Conservation (phyloP, 2,113 vertebrate species). For the Calidris pygmaea region DNA sequence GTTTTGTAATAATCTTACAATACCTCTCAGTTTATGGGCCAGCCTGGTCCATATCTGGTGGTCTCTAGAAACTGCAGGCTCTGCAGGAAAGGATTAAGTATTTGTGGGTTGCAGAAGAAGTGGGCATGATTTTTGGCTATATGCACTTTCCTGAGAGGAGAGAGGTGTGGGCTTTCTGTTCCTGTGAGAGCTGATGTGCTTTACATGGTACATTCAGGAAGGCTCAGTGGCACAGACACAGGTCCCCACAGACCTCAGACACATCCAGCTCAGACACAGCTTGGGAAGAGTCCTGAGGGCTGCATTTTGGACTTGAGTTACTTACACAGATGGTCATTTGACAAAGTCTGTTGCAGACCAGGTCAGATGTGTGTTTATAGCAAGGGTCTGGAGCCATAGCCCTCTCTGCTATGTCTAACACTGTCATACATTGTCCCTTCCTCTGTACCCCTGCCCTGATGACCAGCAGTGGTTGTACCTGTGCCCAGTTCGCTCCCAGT, state of each 20-base stretch:
- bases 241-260: background rate
- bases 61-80: background rate
- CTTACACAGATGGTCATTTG: accelerated
- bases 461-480: background rate
- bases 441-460: too few species aligned
- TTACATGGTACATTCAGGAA: background rate
- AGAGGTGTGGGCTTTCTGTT: background rate
- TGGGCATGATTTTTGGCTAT: background rate
- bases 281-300: background rate
- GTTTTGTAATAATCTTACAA: background rate
- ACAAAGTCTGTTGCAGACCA: background rate
- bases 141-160: background rate
- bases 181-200: background rate
- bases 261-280: background rate
- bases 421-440: background rate
- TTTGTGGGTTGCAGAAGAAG: background rate
- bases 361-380: background rate
- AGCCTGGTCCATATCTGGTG: background rate
- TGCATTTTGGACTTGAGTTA: background rate
- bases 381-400: background rate
- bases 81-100: background rate
- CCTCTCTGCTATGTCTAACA: background rate
- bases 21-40: background rate
- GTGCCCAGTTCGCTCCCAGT: background rate
- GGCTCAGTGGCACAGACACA: background rate